Base-by-base conservation (phyloP, 2,113 vertebrate genomes). In the Casuarius casuarius region DNA sequence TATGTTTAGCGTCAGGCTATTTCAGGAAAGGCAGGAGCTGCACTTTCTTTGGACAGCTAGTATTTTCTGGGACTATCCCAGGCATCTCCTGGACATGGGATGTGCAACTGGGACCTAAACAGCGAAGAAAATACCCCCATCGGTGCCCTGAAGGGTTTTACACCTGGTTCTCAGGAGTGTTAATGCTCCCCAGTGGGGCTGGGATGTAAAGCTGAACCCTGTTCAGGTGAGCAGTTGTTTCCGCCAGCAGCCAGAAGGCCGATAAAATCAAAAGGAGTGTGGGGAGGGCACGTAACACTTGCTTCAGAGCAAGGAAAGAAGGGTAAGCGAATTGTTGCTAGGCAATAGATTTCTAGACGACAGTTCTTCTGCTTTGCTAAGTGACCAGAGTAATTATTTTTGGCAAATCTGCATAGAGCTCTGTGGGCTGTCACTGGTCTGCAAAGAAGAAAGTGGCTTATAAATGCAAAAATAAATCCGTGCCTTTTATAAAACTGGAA, bases 331-430 rank as follows among this genome's bases (percentile, higher is more conserved):
- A 81, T 31, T 79, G 87, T 88, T 97, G 88, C 90, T 94, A 93
- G 70, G 92, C 88, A 94, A 92, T 91, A 51, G 44, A 67, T 95
- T 95, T 85, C 82, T 91, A 86, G 59, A 91, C 92, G 82, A 76
- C 15, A 8, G 65, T 61, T 79, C 40, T 63, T 86, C 84, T 63
- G 68, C 46, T 95, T 90, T 90, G 51, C 42, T 91, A 93, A 86
- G 67, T 95, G 97, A 88, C 90, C 73, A 61, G 51, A 84, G 40
- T 75, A 90, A 96, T 93, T 92, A 72, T 87, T 96, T 95, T 92
- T 92, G 83, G 79, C 76, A 95, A 87, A 89, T 89, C 70, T 61
- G 5, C 1, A 1, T 61, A 67, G 33, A 68, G 20, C 29, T 75
- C 56, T 91, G 44, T 25, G 9, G 35, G 35, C 26, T 91, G 33